Base-by-base conservation (phyloP, 1,140 invertebrate genomes). In the Ctenoplectra terminalis region DNA sequence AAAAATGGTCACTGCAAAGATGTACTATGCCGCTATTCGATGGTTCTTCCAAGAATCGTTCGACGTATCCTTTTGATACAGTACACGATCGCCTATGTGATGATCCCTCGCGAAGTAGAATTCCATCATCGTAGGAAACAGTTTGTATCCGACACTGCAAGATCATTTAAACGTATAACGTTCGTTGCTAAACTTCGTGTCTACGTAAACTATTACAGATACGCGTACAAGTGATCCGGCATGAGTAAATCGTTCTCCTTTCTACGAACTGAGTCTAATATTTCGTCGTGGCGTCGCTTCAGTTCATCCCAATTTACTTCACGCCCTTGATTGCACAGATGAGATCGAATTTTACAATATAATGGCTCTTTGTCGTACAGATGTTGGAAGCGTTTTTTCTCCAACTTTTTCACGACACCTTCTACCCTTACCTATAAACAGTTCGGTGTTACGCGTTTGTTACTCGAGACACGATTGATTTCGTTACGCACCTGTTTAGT, bases 221-320 rank as follows among this genome's bases (percentile, higher is more conserved):
- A 31, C 31, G 91, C 92, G 90, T 89, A 95, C 94, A 94, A 90
- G 77, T 94, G 90, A 66, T 94, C 91, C 6, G 94, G 94, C 89
- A 94, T 93, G 0, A 87, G 74, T 20, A 94, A 83, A 26, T 73
- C 63, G 29, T 83, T 73, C 34, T 88, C 84, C 0, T 89, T 87
- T 9, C 82, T 78, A 29, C 71, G 70, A 58, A 87, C 89, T 50
- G 92, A 73, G 1, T 88, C 52, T 4, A 91, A 75, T 60, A 94
- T 73, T 48, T 92, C 70, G 56, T 94, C 92, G 69, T 94, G 92
- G 7, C 87, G 71, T 8, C 89, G 78, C 61, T 94, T 92, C 48
- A 92, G 86, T 7, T 93, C 86, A 0, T 94, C 81, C 94, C 94
- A 95, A 23, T 93, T 89, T 0, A 94, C 90, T 48, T 79, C 73